Percentiles rank a stretch among this genome's conserved stretches.
Conservation (phyloP, 2,888 invertebrate genomes). For the Mesorhabditis spiculigera region DNA sequence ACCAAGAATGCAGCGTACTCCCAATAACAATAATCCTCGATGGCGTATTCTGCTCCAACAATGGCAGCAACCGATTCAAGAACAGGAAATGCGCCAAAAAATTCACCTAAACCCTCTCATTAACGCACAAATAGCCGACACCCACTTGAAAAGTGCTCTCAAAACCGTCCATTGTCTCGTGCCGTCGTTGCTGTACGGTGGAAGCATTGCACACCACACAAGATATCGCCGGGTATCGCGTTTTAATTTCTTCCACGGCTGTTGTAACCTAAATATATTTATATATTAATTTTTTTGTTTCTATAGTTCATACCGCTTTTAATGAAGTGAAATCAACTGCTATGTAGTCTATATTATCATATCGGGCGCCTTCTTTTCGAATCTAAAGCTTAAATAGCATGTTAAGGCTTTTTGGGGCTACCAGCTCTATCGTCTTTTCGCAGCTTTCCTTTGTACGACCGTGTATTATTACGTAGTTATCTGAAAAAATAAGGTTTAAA, state of each 20-base stretch:
- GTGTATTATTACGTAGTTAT: constrained; percentile 55
- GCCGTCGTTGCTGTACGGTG: constrained; percentile 41
- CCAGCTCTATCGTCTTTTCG: constrained; percentile 12
- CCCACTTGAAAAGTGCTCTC: constrained; percentile 53
- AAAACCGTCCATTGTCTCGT: constrained; percentile 46
- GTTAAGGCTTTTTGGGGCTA: too few species aligned
- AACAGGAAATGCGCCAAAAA: constrained; percentile 55
- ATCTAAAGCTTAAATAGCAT: background rate
- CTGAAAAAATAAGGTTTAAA: constrained; percentile 8
- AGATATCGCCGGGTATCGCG: constrained; percentile 50
- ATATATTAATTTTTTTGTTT: background rate
- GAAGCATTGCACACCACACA: constrained; percentile 52
- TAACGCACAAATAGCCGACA: background rate
- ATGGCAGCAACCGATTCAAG: constrained; percentile 37
- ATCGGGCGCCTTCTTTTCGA: background rate
- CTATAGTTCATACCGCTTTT: constrained; percentile 33
- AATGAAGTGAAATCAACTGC: constrained; percentile 45
- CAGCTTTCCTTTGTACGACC: constrained; percentile 47
- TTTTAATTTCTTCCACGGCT: constrained; percentile 48
- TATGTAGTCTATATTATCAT: constrained; percentile 45
- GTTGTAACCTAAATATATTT: constrained; percentile 33
- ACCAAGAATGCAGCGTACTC: constrained; percentile 55
- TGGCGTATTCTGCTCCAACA: constrained; percentile 42
- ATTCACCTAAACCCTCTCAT: constrained; percentile 44
- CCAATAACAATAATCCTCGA: constrained; percentile 53